Percentiles rank a stretch among this genome's conserved stretches.
These are phyloP conservation scores for Macaria notata DNA, from an alignment of 2,888 invertebrate genomes.

Conservation along the genomic window DNA sequence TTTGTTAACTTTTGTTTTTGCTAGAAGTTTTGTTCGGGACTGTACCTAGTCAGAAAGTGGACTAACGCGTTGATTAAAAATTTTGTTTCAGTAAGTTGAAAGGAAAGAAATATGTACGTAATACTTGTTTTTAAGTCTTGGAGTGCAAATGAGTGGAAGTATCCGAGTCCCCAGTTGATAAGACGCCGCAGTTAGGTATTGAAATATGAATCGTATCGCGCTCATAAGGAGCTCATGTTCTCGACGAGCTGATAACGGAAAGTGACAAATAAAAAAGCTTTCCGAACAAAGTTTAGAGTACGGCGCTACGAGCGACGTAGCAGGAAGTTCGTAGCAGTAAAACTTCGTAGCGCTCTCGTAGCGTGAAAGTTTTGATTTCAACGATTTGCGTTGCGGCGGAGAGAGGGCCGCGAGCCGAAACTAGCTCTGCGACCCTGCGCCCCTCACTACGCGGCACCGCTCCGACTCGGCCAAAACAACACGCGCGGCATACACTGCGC, in stretches of 20 bases:
- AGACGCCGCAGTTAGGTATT: conserved; percentile 32
- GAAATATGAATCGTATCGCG: conserved; percentile 47
- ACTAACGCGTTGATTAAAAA: too few species aligned
- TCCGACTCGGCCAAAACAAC: background rate
- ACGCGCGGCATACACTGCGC: conserved; percentile 21
- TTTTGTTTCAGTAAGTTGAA: too few species aligned
- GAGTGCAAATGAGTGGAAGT: conserved; percentile 25
- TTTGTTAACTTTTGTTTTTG: background rate
- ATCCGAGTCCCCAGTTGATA: conserved; percentile 41
- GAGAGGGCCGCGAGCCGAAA: conserved; percentile 73
- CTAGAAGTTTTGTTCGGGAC: too few species aligned
- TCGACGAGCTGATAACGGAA: conserved; percentile 72
- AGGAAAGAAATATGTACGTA: background rate
- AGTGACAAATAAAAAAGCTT: conserved; percentile 80
- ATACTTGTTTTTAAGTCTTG: conserved; percentile 7
- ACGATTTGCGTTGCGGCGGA: conserved; percentile 80
- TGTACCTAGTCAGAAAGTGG: too few species aligned
- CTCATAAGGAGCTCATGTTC: conserved; percentile 60
- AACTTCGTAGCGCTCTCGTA: conserved; percentile 82
- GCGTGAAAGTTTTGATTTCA: conserved; percentile 83
- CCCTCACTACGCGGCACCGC: conserved; percentile 42
- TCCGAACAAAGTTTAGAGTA: conserved; percentile 79
- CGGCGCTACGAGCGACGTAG: conserved; percentile 75
- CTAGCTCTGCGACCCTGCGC: conserved; percentile 71
- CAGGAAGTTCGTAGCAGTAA: conserved; percentile 82